phyloP scores from a whole-genome alignment of 2,888 invertebrate species.

The Conistra vaccinii region DNA sequence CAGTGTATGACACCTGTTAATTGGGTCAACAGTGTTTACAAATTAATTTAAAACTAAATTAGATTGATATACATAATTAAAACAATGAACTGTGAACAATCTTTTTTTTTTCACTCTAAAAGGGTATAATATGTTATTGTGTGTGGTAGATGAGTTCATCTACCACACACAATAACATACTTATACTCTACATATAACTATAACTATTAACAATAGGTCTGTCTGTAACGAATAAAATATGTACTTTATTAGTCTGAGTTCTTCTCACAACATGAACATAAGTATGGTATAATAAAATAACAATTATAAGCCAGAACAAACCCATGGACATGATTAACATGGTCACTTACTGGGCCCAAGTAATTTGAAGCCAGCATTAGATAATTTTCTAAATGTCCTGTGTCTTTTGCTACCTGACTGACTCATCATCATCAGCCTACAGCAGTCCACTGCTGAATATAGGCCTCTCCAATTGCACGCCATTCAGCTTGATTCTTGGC shows the following conservation, averaged over 20 bases:
- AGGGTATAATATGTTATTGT: neutral
- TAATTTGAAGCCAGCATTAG: neutral
- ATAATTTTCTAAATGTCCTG: neutral
- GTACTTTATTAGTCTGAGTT: neutral
- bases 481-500: too few relatives aligned
- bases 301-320: neutral
- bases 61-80: conserved; percentile 17
- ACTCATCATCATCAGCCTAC: too few relatives aligned
- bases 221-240: neutral
- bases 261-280: neutral
- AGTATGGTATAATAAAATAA: neutral
- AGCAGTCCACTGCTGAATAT: too few relatives aligned
- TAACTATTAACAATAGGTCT: neutral
- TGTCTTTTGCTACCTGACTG: neutral
- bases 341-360: too few relatives aligned
- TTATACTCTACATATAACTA: too few relatives aligned
- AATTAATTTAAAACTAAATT: conserved; percentile 30
- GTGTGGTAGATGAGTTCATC: neutral
- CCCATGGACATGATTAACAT: neutral
- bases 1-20: neutral
- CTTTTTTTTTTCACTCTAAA: neutral
- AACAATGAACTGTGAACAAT: conserved; percentile 10
- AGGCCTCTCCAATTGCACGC: too few relatives aligned
- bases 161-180: too few relatives aligned
- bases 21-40: conserved; percentile 28